A percentile compares a stretch with the other conserved stretches of the same genome.
Conservation (phyloP, 2,113 vertebrate genomes). For the Tympanuchus pallidicinctus region DNA sequence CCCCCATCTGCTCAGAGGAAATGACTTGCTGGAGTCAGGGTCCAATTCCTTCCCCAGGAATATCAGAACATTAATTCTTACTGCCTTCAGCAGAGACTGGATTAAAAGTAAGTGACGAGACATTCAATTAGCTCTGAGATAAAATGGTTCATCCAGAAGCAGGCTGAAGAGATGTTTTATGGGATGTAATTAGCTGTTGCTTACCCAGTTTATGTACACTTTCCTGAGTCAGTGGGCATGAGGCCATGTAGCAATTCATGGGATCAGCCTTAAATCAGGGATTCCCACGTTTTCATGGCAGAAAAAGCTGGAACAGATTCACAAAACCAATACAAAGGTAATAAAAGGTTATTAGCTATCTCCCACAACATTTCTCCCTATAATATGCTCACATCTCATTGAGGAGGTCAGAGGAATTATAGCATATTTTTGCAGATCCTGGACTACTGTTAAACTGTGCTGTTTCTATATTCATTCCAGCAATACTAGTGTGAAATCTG, state of each 20-base stretch:
- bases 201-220: background rate
- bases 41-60: background rate
- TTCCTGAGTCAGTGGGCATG: slow-evolving; percentile 1
- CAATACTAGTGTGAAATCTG: background rate
- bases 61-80: background rate
- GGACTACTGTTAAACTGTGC: background rate
- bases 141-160: background rate
- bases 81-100: background rate
- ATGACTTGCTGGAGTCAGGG: background rate
- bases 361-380: background rate
- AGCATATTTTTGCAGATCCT: background rate
- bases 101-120: background rate
- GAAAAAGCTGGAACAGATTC: background rate
- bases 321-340: background rate
- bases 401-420: background rate
- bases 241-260: background rate
- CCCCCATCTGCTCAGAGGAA: background rate
- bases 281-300: background rate
- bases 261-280: background rate
- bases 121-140: background rate
- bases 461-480: background rate
- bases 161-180: background rate
- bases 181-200: background rate
- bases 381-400: background rate
- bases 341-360: background rate